Base-by-base conservation (phyloP, 1,140 invertebrate genomes). In the Drosophila pseudoobscura region DNA sequence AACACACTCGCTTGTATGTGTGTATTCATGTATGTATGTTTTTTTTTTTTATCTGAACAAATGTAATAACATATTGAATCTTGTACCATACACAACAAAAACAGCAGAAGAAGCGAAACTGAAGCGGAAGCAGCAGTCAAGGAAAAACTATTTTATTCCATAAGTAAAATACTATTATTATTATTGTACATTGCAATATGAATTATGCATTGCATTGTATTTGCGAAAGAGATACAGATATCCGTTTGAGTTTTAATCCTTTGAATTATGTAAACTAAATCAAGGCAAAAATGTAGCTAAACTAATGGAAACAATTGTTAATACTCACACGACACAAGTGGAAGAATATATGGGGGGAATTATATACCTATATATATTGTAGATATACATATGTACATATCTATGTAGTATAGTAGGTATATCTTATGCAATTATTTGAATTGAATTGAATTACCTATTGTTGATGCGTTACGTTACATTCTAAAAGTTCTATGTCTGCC, bases 31-130 rank as follows among this genome's bases (percentile, higher is more conserved):
- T 31, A 26, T 35, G 6, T 20, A 1, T 39, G 13, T 20, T n/a
- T 11, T 35, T 41, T 62, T 50, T 54, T 8, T 31, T 5, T 31
- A 3, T 13, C 35, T 39, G 0, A 39, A 39, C 44, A 65, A 78
- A 57, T 75, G 41, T 55, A 62, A 54, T 44, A 35, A 43, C 11
- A 55, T 56, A 17, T 15, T 44, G 24, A 78, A 74, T 75, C 59
- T 78, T 76, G 79, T 85, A 85, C 71, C 44, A 80, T 76, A 72
- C 58, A 76, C 64, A 50, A 64, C 39, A 41, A 46, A 43, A 29
- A 61, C 29, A 52, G 13, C 29, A 53, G n/a, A 20, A 53, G n/a
- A 17, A 17, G 17, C 17, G 17, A 17, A 17, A 17, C 56, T 31
- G 26, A 54, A 41, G 51, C 24, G 20, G n/a, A 50, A 24, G 26